A percentile compares a stretch with the other conserved stretches of the same genome.
Evolutionary conservation across 2,113 vertebrate species (phyloP).

Genomic region (Misgurnus anguillicaudatus): DNA sequence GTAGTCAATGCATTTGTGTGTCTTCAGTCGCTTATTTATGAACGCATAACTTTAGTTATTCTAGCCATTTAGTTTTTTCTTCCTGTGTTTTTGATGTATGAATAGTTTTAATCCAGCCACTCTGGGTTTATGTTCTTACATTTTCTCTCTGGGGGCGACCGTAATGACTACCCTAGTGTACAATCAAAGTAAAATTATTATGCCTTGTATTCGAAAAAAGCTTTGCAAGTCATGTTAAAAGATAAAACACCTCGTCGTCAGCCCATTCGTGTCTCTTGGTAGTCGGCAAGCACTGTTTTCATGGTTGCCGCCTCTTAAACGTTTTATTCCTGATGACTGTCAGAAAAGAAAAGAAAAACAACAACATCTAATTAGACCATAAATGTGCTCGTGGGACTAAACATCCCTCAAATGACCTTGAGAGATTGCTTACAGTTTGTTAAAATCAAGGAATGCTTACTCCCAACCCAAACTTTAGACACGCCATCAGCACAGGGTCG

Average conservation of each 20-base stretch:
- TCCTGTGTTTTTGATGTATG: conserved; percentile 17
- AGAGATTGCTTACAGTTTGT: conserved; percentile 41
- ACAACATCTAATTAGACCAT: conserved; percentile 46
- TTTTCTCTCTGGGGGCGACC: conserved; percentile 9
- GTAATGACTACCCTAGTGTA: conserved; percentile 44
- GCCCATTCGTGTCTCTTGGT: conserved; percentile 35
- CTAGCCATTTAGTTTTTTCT: neutral
- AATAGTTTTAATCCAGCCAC: conserved; percentile 21
- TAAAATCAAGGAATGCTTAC: conserved; percentile 30
- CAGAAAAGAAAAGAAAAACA: conserved; percentile 42
- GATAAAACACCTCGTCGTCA: conserved; percentile 46
- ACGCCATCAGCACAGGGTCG: conserved; percentile 16
- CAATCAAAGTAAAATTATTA: conserved; percentile 48
- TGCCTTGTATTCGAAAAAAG: conserved; percentile 40
- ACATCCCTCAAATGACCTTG: conserved; percentile 15
- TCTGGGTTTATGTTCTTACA: conserved; percentile 20
- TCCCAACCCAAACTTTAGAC: conserved; percentile 32
- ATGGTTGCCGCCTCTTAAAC: conserved; percentile 37
- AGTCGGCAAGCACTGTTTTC: conserved; percentile 15
- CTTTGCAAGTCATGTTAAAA: conserved; percentile 33
- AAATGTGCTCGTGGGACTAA: conserved; percentile 43
- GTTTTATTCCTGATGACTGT: conserved; percentile 48
- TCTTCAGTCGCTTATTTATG: conserved; percentile 19
- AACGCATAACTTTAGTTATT: conserved; percentile 20
- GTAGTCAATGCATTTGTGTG: neutral